Evolutionary conservation across 2,113 vertebrate genomes (phyloP).

Genomic region (Microtus montanus): DNA sequence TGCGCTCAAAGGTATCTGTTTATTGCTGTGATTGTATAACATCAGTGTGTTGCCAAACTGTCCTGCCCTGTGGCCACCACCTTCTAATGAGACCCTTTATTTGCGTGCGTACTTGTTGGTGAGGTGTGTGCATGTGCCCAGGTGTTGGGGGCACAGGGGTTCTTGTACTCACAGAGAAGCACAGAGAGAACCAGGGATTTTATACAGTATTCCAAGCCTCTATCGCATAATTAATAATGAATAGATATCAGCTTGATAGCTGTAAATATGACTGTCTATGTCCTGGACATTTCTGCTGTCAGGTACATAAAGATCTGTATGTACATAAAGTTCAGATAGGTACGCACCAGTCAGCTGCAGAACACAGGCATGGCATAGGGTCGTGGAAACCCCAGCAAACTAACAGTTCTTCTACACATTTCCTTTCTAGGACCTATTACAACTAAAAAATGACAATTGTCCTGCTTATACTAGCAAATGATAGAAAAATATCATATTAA

Average conservation of each 20-base stretch:
- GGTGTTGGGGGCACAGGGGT: background rate
- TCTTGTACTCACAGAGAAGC: background rate
- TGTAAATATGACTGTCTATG: background rate
- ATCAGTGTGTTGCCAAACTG: background rate
- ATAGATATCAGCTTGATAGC: background rate
- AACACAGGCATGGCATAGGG: background rate
- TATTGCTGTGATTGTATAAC: background rate
- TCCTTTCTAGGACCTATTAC: background rate
- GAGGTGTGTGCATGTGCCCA: background rate
- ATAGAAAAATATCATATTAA: background rate
- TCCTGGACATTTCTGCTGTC: background rate
- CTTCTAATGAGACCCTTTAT: conserved; percentile 18
- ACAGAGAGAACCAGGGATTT: background rate
- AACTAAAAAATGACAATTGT: background rate
- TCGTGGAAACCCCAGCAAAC: background rate
- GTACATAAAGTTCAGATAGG: background rate
- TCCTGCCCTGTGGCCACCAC: background rate
- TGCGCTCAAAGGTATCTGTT: background rate
- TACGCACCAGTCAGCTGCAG: background rate
- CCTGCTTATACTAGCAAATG: background rate
- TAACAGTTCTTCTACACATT: no score
- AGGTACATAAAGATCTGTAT: background rate
- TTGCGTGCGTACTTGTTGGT: background rate
- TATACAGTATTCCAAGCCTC: background rate
- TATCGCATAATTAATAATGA: background rate